phyloP scores from a whole-genome alignment of 2,888 invertebrate species.

The Philopedon plagiatum region DNA sequence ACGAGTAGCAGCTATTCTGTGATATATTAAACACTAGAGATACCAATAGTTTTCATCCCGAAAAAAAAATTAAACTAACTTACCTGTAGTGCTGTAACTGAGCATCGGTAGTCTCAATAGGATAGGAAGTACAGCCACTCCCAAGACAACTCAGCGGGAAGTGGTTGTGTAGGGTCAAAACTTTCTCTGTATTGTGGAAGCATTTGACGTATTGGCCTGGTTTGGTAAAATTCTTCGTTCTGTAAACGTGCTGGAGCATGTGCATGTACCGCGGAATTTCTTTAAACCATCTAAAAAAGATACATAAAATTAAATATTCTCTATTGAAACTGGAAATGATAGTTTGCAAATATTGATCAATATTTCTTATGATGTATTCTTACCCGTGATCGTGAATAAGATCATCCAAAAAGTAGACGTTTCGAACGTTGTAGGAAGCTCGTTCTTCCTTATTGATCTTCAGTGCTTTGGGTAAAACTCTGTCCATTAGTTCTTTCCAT shows the following conservation, averaged over 20 bases:
- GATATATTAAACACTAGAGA: too few relatives aligned
- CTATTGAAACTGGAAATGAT: too few relatives aligned
- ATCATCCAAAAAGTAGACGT: conserved; percentile 94
- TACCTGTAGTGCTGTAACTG: conserved; percentile 90
- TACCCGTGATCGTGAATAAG: conserved; percentile 82
- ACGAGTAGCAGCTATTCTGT: too few relatives aligned
- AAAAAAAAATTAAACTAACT: too few relatives aligned
- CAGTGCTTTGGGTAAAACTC: conserved; percentile 76
- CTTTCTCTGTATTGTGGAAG: conserved; percentile 92
- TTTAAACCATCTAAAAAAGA: conserved; percentile 73
- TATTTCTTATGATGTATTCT: too few relatives aligned
- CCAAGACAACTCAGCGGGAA: conserved; percentile 92
- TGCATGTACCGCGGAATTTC: conserved; percentile 89
- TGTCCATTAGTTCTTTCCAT: conserved; percentile 86
- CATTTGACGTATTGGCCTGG: conserved; percentile 95
- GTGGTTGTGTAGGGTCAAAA: conserved; percentile 92
- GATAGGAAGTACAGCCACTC: conserved; percentile 85
- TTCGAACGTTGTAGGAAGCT: conserved; percentile 89
- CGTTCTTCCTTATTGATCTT: conserved; percentile 78
- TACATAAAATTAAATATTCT: neutral
- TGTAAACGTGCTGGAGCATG: conserved; percentile 93
- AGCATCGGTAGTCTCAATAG: conserved; percentile 86
- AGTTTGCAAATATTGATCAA: too few relatives aligned
- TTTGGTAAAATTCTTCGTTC: conserved; percentile 92
- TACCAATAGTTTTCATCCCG: too few relatives aligned